These are phyloP conservation scores for Phyllostomus discolor DNA, from an alignment of 2,113 vertebrate species.

Conservation along the genomic window DNA sequence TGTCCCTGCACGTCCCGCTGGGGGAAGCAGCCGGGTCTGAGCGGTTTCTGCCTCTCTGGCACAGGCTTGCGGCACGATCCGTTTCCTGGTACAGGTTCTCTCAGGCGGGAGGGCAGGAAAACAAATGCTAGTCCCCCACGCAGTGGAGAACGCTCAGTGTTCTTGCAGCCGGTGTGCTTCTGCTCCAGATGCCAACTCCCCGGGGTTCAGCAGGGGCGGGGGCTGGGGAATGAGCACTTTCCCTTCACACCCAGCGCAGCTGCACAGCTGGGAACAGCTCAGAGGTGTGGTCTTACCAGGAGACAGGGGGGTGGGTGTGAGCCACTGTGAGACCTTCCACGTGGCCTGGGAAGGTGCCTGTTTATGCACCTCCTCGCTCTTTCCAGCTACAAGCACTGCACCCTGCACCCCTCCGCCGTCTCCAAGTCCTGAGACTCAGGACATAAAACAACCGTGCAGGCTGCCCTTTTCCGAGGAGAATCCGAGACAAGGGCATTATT, in stretches of 20 bases:
- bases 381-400: background rate
- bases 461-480: background rate
- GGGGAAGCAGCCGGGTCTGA: background rate
- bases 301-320: background rate
- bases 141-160: background rate
- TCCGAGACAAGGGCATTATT: conserved; percentile 38
- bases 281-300: background rate
- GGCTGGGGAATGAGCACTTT: no score
- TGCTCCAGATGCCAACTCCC: background rate
- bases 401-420: fast-evolving
- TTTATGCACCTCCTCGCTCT: background rate
- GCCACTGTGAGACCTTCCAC: background rate
- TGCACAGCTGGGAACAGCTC: background rate
- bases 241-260: background rate
- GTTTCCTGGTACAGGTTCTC: background rate
- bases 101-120: background rate
- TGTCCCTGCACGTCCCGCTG: background rate
- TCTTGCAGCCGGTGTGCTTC: background rate
- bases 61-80: background rate
- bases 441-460: conserved; percentile 35
- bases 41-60: background rate
- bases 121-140: background rate
- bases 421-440: background rate
- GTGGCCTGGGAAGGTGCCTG: background rate
- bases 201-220: background rate